Evolutionary conservation across 2,888 invertebrate species (phyloP).

Genomic region (Villa cingulata): DNA sequence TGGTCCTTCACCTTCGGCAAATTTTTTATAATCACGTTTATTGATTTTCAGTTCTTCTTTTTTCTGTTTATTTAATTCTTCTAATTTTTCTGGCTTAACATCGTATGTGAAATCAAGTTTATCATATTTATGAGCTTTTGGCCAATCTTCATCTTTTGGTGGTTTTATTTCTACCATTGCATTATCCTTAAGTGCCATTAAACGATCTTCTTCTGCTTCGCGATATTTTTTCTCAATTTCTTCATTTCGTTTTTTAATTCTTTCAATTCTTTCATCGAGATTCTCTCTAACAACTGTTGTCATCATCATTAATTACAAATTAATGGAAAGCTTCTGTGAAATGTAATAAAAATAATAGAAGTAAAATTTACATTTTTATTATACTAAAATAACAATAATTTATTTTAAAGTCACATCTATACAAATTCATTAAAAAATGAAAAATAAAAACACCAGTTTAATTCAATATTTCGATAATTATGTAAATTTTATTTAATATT

Average conservation of each 20-base stretch:
- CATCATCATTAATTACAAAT: no score
- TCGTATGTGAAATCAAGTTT: slow-evolving; percentile 34
- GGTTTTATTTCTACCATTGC: slow-evolving; percentile 34
- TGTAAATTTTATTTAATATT: no score
- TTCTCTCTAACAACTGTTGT: slow-evolving; percentile 14
- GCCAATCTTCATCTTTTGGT: slow-evolving; percentile 31
- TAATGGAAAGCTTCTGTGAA: no score
- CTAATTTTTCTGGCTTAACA: slow-evolving; percentile 16
- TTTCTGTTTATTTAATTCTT: slow-evolving; percentile 13
- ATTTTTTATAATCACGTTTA: slow-evolving; percentile 20
- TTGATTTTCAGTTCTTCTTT: slow-evolving; percentile 2
- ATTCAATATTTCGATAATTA: no score
- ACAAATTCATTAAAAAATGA: no score
- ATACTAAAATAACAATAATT: no score
- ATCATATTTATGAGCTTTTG: slow-evolving; percentile 37
- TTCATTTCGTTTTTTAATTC: slow-evolving; percentile 17
- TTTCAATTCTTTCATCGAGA: slow-evolving; percentile 17
- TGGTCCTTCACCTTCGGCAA: slow-evolving; percentile 33
- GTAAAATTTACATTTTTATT: no score
- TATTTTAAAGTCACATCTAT: no score
- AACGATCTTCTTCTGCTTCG: slow-evolving; percentile 37
- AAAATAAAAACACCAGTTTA: no score
- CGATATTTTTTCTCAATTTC: slow-evolving; percentile 17
- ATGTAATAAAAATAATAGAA: no score
- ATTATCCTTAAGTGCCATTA: slow-evolving; percentile 34